A percentile compares a stretch with the other conserved stretches of the same genome.
phyloP scores from a whole-genome alignment of 1,140 invertebrate species.

The Cyclargus thomasi region DNA sequence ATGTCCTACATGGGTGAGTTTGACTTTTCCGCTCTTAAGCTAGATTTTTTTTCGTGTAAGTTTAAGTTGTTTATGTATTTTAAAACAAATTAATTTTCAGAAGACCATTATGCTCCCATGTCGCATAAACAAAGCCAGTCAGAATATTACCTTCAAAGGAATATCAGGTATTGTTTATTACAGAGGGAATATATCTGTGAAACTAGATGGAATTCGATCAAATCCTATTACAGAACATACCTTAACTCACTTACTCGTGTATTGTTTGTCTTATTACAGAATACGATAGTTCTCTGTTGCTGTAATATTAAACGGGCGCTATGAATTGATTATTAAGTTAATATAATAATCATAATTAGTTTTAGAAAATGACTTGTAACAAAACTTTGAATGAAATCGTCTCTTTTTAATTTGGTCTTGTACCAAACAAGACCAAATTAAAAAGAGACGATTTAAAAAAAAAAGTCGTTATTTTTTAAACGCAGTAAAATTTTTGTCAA shows the following conservation, averaged over 20 bases:
- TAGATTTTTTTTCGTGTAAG: too few species aligned
- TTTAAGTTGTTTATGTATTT: too few species aligned
- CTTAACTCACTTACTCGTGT: conserved; percentile 12
- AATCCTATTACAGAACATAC: conserved; percentile 18
- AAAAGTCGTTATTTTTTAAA: too few species aligned
- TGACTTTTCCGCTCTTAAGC: too few species aligned
- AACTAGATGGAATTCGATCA: conserved; percentile 17
- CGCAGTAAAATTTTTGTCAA: too few species aligned
- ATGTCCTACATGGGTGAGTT: too few species aligned
- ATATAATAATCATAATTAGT: neutral
- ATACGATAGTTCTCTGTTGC: neutral
- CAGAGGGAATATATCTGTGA: conserved; percentile 15
- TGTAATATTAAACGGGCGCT: neutral
- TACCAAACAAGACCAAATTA: too few species aligned
- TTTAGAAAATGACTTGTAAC: neutral
- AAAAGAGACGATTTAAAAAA: too few species aligned
- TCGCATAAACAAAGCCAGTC: neutral
- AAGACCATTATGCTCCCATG: too few species aligned
- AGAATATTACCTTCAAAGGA: conserved; percentile 8
- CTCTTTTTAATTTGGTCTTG: too few species aligned
- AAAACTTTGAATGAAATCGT: too few species aligned
- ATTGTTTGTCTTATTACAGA: conserved; percentile 13
- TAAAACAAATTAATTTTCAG: too few species aligned
- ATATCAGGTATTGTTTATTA: conserved; percentile 19
- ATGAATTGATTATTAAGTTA: neutral